Conservation (phyloP, 1,140 invertebrate species). For the Schlechtendalia chinensis region DNA sequence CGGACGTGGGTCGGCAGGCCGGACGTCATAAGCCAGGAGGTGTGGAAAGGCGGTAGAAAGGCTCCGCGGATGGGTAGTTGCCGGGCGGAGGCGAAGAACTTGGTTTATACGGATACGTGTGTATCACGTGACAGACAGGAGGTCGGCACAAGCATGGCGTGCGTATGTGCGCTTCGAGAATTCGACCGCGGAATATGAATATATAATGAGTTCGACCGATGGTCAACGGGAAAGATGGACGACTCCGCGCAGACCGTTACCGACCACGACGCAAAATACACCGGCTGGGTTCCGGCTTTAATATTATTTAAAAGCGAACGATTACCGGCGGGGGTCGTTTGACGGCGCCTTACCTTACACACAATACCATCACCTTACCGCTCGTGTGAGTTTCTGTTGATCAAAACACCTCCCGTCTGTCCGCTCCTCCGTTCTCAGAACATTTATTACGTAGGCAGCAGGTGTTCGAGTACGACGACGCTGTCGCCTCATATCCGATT, state of each 20-base stretch:
- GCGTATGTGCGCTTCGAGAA: constrained; percentile 13
- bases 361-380: background rate
- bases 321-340: no score
- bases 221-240: background rate
- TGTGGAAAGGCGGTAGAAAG: background rate
- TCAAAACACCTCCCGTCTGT: background rate
- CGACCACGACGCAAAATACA: background rate
- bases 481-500: no score
- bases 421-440: background rate
- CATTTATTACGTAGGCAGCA: constrained; percentile 1
- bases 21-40: background rate
- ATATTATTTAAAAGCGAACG: constrained; percentile 41
- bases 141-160: background rate
- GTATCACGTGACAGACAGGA: no score
- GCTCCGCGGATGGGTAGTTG: background rate
- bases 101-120: no score
- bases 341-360: background rate
- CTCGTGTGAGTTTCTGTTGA: constrained; percentile 3
- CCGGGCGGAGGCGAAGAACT: no score
- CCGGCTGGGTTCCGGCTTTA: background rate
- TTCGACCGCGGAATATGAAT: constrained; percentile 31
- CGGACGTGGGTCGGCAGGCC: background rate
- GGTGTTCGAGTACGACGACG: background rate
- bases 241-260: background rate
- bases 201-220: constrained; percentile 37